Conservation (phyloP, 1,140 invertebrate species). For the Ectropis grisescens region DNA sequence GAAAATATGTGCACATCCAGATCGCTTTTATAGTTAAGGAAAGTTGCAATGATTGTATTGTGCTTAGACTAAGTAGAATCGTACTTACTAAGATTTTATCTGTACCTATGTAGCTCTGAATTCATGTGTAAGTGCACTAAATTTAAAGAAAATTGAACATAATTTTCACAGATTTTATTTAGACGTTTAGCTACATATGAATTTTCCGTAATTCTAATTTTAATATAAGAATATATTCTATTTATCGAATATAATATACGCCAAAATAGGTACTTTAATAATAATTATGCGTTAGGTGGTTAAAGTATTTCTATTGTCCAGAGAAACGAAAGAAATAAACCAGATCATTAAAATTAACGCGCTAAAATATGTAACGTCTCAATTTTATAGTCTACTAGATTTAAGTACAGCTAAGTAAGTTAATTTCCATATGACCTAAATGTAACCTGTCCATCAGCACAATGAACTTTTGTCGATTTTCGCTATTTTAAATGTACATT, state of each 20-base stretch:
- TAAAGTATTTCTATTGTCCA: slow-evolving; percentile 21
- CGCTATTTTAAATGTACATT: slow-evolving; percentile 32
- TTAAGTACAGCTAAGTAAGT: slow-evolving; percentile 19
- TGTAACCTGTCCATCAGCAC: slow-evolving; percentile 16
- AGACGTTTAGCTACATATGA: slow-evolving; percentile 42
- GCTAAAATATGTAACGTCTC: slow-evolving; percentile 36
- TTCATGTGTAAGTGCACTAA: too few species aligned
- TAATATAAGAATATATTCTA: slow-evolving; percentile 26
- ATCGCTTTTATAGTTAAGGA: too few species aligned
- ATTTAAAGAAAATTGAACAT: slow-evolving; percentile 39
- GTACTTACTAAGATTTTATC: too few species aligned
- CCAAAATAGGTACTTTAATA: slow-evolving; percentile 12
- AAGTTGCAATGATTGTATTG: too few species aligned
- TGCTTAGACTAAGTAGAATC: too few species aligned
- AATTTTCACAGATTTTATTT: slow-evolving; percentile 60
- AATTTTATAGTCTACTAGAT: slow-evolving; percentile 37
- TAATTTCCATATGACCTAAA: slow-evolving; percentile 20
- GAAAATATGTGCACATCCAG: too few species aligned
- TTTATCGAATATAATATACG: slow-evolving; percentile 22
- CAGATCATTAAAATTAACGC: slow-evolving; percentile 15
- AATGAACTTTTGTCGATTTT: slow-evolving; percentile 20
- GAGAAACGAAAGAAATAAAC: slow-evolving; percentile 14
- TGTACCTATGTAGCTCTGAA: too few species aligned
- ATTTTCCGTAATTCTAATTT: slow-evolving; percentile 41
- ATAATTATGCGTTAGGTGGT: slow-evolving; percentile 19